A percentile compares a stretch with the other conserved stretches of the same genome.
Conservation (phyloP, 2,113 vertebrate genomes). For the Henicopernis longicauda region DNA sequence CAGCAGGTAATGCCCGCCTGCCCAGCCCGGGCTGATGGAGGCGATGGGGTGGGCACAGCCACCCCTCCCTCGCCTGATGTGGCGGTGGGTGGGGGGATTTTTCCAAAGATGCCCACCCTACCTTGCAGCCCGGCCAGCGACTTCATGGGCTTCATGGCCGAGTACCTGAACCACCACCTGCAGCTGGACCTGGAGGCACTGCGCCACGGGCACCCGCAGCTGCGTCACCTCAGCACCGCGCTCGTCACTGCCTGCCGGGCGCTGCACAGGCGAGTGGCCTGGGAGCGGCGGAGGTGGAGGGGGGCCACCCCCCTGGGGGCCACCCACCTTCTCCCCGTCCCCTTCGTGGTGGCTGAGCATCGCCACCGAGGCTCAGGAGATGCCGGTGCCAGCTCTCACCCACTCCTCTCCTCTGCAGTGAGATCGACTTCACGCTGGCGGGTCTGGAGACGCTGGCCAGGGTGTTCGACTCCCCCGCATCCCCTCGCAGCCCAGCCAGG, state of each 20-base stretch:
- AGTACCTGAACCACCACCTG: constrained; percentile 79
- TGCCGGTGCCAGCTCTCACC: fast-evolving
- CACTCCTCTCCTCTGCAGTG: constrained; percentile 58
- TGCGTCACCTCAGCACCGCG: constrained; percentile 72
- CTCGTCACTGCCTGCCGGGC: constrained; percentile 74
- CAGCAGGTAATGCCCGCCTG: constrained; percentile 58
- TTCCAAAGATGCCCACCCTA: neutral
- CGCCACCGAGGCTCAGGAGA: fast-evolving
- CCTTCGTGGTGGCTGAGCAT: fast-evolving
- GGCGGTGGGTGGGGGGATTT: too few relatives aligned
- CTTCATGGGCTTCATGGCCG: constrained; percentile 73
- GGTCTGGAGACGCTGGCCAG: constrained; percentile 82
- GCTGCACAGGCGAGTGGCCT: constrained; percentile 72
- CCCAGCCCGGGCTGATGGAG: neutral
- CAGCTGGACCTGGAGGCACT: constrained; percentile 78
- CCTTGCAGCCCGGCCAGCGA: constrained; percentile 68
- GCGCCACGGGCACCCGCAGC: constrained; percentile 71
- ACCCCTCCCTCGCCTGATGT: neutral
- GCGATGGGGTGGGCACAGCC: fast-evolving
- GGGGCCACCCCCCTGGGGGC: fast-evolving
- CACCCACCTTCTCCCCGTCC: fast-evolving
- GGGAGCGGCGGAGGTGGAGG: neutral
- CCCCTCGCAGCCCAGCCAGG: constrained; percentile 54
- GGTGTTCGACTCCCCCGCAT: constrained; percentile 77
- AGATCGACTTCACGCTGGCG: constrained; percentile 80